Evolutionary conservation across 1,140 invertebrate species (phyloP).

Genomic region (Contarinia nasturtii): DNA sequence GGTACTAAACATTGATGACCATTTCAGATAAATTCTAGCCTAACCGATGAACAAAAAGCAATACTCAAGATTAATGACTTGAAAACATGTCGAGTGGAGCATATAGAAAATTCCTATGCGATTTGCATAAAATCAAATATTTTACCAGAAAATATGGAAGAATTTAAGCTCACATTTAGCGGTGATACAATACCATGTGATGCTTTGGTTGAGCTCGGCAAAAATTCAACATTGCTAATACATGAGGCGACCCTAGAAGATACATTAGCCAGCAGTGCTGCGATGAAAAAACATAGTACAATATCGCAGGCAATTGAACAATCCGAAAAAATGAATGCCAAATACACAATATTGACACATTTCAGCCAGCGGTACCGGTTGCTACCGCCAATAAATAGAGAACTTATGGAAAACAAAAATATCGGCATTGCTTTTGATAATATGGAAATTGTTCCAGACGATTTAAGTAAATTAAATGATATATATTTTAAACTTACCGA

Average conservation of each 20-base stretch:
- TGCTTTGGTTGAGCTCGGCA: slow-evolving; percentile 48
- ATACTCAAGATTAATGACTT: slow-evolving; percentile 31
- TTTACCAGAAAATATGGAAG: slow-evolving; percentile 6
- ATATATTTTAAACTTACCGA: slow-evolving; percentile 56
- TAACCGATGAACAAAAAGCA: neutral
- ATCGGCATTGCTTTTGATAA: slow-evolving; percentile 91
- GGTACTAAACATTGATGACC: neutral
- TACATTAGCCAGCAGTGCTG: slow-evolving; percentile 56
- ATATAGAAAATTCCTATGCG: slow-evolving; percentile 71
- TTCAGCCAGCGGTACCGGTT: slow-evolving; percentile 93
- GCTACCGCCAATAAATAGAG: slow-evolving; percentile 43
- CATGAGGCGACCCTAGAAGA: slow-evolving; percentile 98
- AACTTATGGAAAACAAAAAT: slow-evolving; percentile 30
- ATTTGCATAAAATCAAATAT: slow-evolving; percentile 37
- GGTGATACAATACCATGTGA: slow-evolving; percentile 86
- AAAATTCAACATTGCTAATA: slow-evolving; percentile 72
- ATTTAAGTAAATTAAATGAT: slow-evolving; percentile 50
- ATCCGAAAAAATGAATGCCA: slow-evolving; percentile 64
- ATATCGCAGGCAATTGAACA: slow-evolving; percentile 72
- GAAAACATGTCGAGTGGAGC: slow-evolving; percentile 47
- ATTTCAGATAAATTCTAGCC: slow-evolving; percentile 7
- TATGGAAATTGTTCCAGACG: slow-evolving; percentile 57
- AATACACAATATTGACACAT: slow-evolving; percentile 79
- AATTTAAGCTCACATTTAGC: slow-evolving; percentile 76
- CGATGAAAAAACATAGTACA: slow-evolving; percentile 69